phyloP scores from a whole-genome alignment of 1,140 invertebrate genomes.

The Ceratina australensis region DNA sequence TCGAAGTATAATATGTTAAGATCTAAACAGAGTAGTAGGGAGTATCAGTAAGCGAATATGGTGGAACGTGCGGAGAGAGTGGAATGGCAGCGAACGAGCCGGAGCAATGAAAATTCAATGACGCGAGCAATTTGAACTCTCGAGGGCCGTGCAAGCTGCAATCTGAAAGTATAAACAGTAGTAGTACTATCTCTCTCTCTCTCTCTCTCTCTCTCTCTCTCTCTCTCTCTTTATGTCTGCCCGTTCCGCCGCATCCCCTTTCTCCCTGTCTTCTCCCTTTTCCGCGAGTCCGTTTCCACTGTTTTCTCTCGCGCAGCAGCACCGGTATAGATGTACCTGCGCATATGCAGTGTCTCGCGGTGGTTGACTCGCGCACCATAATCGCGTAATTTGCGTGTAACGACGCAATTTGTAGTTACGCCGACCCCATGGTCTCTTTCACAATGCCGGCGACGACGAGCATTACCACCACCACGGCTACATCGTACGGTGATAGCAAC shows the following conservation, averaged over 20 bases:
- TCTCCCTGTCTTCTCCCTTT: conserved; percentile 6
- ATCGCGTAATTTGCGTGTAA: conserved; percentile 75
- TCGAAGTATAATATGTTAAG: too few relatives aligned
- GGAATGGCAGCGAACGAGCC: conserved; percentile 47
- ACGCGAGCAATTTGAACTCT: conserved; percentile 64
- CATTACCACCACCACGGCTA: conserved; percentile 32
- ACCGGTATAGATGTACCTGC: not conserved
- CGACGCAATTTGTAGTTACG: conserved; percentile 74
- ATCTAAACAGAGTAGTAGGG: too few relatives aligned
- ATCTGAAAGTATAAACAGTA: conserved; percentile 71
- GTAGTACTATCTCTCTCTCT: conserved; percentile 49
- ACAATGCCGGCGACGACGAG: conserved; percentile 43
- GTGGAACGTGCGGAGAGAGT: conserved; percentile 5
- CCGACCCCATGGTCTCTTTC: conserved; percentile 50
- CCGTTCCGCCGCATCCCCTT: too few relatives aligned
- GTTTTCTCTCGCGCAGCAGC: conserved; percentile 44
- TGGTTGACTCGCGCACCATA: conserved; percentile 62
- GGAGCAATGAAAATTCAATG: conserved; percentile 70
- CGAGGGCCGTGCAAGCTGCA: conserved; percentile 54
- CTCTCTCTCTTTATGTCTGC: not conserved
- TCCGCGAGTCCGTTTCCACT: conserved; percentile 17
- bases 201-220: conserved; percentile 27
- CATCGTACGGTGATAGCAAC: not conserved
- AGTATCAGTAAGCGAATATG: too few relatives aligned
- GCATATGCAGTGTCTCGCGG: conserved; percentile 48